Percentiles rank a stretch among this genome's conserved stretches.
Conservation (phyloP, 2,888 invertebrate species). For the Ichneumoninae sp. region DNA sequence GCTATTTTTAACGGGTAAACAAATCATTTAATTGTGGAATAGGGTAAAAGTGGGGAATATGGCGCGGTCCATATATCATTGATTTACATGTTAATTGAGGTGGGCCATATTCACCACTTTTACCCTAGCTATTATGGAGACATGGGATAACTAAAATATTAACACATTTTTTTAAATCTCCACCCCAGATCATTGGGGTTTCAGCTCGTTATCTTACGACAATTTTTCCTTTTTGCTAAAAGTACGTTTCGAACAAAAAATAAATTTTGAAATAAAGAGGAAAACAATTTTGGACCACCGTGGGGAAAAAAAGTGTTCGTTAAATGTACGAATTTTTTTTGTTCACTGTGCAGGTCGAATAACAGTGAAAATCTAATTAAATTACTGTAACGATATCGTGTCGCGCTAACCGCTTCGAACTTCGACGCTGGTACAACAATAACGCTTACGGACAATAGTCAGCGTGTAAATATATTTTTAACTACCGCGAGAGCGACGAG, state of each 20-base stretch:
- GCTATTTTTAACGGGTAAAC: neutral
- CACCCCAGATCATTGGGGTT: no score
- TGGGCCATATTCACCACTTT: no score
- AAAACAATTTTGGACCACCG: no score
- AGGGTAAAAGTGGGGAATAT: no score
- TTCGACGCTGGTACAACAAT: neutral
- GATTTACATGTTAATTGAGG: no score
- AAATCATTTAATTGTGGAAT: neutral
- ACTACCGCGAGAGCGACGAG: constrained; percentile 2
- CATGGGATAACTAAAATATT: neutral
- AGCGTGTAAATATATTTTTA: neutral
- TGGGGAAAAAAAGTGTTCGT: no score
- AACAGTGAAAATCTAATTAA: neutral
- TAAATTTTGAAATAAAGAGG: no score
- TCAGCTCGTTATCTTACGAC: no score
- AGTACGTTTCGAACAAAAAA: no score
- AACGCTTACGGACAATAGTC: neutral
- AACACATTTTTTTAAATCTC: neutral
- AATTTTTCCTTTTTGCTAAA: neutral
- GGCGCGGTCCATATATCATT: no score
- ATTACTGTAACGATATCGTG: neutral
- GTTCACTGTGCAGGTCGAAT: neutral
- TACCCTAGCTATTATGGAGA: neutral
- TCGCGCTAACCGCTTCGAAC: constrained; percentile 1
- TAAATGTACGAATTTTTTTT: neutral